Percentiles rank a stretch among this genome's conserved stretches.
These are phyloP conservation scores for Smittia aterrima DNA, from an alignment of 2,888 invertebrate species.

Conservation along the genomic window DNA sequence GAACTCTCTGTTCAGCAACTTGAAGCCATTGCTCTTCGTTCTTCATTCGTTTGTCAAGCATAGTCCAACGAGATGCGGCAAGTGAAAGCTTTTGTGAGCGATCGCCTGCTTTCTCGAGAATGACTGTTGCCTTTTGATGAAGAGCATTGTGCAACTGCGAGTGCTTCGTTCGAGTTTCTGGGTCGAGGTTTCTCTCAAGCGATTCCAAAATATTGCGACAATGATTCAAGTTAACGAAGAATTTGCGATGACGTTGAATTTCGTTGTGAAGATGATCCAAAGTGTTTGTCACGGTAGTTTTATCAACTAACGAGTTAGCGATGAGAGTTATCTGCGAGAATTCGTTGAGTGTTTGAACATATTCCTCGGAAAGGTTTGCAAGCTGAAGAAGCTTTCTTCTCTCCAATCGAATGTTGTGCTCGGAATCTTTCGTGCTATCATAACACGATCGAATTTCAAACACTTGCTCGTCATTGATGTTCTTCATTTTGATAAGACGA, in stretches of 20 bases:
- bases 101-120: conserved; percentile 77
- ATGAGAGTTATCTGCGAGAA: conserved; percentile 82
- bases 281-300: conserved; percentile 71
- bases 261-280: conserved; percentile 82
- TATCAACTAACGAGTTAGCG: conserved; percentile 76
- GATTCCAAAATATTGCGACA: conserved; percentile 84
- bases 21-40: conserved; percentile 81
- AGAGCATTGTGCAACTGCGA: conserved; percentile 72
- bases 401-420: conserved; percentile 67
- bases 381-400: conserved; percentile 74
- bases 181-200: conserved; percentile 77
- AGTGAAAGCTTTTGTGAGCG: conserved; percentile 80
- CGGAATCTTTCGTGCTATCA: conserved; percentile 67
- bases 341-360: conserved; percentile 83
- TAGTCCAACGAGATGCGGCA: conserved; percentile 81
- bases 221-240: conserved; percentile 84
- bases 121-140: conserved; percentile 70
- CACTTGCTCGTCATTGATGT: conserved; percentile 61
- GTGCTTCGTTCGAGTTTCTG: conserved; percentile 72
- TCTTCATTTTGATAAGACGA: conserved; percentile 58
- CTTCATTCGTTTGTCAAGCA: conserved; percentile 75
- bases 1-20: conserved; percentile 79
- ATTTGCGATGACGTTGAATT: conserved; percentile 84
- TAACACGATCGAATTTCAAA: conserved; percentile 64
- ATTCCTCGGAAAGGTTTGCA: conserved; percentile 76